Conservation (phyloP, 1,140 invertebrate genomes). For the Drosophila nigrodunni region DNA sequence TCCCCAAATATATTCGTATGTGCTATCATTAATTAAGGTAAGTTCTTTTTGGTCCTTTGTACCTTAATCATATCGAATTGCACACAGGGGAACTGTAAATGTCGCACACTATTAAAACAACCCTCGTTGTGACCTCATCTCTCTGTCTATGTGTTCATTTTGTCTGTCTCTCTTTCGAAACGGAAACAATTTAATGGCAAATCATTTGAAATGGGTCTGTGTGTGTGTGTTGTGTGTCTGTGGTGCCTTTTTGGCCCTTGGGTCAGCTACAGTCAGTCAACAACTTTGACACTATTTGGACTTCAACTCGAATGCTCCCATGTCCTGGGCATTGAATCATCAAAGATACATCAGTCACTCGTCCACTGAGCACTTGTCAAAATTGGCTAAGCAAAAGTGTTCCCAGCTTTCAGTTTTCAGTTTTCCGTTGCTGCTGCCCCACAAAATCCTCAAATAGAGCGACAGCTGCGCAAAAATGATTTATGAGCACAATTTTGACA, state of each 20-base stretch:
- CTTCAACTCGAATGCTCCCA: constrained; percentile 10
- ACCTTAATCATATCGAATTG: constrained; percentile 15
- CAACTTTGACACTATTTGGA: constrained; percentile 42
- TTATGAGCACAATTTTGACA: constrained; percentile 46
- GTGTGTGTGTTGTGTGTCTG: too few species aligned
- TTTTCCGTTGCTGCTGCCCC: background rate
- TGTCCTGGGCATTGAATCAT: constrained; percentile 14
- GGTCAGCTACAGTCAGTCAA: constrained; percentile 24
- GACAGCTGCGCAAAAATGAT: constrained; percentile 54
- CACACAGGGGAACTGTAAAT: constrained; percentile 25
- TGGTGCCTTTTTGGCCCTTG: background rate
- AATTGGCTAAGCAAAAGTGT: constrained; percentile 45
- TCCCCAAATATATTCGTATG: background rate
- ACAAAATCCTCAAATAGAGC: background rate
- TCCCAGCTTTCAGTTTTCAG: constrained; percentile 1
- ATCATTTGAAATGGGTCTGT: constrained; percentile 18
- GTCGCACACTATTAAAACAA: constrained; percentile 11
- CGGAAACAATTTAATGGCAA: constrained; percentile 29
- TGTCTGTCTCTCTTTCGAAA: constrained; percentile 10
- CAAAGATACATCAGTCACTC: constrained; percentile 44
- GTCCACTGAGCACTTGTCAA: constrained; percentile 39
- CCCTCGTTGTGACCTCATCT: constrained; percentile 16
- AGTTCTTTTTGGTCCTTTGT: background rate
- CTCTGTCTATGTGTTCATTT: background rate
- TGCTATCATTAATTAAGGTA: constrained; percentile 29